A percentile compares a stretch with the other conserved stretches of the same genome.
Conservation (phyloP, 2,797 vertebrate genomes). For the Epinephelus awoara region DNA sequence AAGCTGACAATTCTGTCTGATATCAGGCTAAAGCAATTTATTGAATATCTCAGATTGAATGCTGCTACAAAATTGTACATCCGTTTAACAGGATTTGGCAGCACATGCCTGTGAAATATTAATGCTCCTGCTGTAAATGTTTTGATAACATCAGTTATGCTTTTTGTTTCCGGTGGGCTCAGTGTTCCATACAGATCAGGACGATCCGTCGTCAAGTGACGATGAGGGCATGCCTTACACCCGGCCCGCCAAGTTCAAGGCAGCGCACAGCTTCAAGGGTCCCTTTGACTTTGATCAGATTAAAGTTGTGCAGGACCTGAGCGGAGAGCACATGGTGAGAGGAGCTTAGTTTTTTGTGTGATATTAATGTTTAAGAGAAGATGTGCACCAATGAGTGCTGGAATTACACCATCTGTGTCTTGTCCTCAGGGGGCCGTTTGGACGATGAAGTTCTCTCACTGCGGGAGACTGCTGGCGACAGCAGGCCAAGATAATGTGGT, state of each 20-base stretch:
- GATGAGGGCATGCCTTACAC: constrained; percentile 99
- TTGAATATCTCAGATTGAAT: not conserved
- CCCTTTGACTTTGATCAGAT: constrained; percentile 99
- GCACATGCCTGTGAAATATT: not conserved
- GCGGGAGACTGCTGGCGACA: constrained; percentile 94
- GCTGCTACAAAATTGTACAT: not conserved
- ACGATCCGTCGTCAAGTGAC: constrained; percentile 97
- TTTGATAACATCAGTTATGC: not conserved
- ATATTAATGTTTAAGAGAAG: not conserved
- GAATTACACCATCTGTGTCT: not conserved
- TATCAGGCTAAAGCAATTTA: not conserved
- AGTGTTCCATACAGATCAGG: constrained; percentile 98
- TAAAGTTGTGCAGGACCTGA: constrained; percentile 98
- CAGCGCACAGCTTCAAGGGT: constrained; percentile 98
- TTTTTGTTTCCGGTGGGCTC: constrained; percentile 31
- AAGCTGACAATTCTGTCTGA: too few species aligned
- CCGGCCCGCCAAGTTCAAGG: constrained; percentile 97
- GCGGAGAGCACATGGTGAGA: constrained; percentile 96
- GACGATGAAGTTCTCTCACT: constrained; percentile 99
- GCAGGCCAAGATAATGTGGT: constrained; percentile 98
- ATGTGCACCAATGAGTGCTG: not conserved
- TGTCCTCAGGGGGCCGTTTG: constrained; percentile 93
- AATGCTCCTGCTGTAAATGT: not conserved
- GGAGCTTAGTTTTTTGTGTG: not conserved
- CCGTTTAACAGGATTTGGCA: not conserved